phyloP scores from a whole-genome alignment of 2,113 vertebrate genomes.

The Struthio camelus region DNA sequence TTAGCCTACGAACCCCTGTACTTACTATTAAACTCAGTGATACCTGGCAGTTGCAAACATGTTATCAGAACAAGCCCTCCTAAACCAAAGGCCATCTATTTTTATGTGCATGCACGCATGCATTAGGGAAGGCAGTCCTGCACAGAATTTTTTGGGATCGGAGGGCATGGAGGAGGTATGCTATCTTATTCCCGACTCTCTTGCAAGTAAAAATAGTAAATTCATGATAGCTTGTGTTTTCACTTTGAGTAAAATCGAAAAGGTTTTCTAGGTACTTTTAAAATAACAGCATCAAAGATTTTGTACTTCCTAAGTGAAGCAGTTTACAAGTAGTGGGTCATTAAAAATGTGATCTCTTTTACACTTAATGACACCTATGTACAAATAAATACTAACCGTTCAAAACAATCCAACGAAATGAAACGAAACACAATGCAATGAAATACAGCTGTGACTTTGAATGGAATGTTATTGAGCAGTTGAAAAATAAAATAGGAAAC shows the following conservation, averaged over 20 bases:
- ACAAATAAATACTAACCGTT: conserved; percentile 7
- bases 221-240: not conserved
- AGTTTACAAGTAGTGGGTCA: conserved; percentile 4
- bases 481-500: conserved; percentile 34
- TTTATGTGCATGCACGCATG: rapidly evolving
- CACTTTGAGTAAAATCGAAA: not conserved
- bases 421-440: not conserved
- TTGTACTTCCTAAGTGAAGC: not conserved
- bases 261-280: not conserved
- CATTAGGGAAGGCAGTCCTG: not conserved
- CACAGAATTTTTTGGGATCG: rapidly evolving
- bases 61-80: not conserved
- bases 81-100: not conserved
- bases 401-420: not conserved
- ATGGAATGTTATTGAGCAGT: not conserved
- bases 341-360: conserved; percentile 20
- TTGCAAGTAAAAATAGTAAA: not conserved
- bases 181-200: not conserved
- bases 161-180: not conserved
- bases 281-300: not conserved
- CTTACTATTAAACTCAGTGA: not conserved
- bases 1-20: not conserved
- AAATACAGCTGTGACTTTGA: not conserved
- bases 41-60: not conserved
- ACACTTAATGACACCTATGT: not conserved